Evolutionary conservation across 1,140 invertebrate genomes (phyloP), one percentile per base, ranked within the genome.

Genomic region (Globodera rostochiensis): DNA sequence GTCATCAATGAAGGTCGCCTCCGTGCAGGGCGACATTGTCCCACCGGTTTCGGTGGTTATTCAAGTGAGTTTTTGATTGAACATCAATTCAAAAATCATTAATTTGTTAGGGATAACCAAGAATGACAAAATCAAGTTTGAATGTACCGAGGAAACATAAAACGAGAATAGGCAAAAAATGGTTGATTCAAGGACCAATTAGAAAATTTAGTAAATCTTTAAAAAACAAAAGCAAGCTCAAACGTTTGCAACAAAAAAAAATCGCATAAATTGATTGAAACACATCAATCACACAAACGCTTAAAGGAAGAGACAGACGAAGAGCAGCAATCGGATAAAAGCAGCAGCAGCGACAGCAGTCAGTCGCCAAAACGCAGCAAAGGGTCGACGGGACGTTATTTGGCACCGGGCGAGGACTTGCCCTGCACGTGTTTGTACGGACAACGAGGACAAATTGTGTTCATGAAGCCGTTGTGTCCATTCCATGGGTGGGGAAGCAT

Each of bases 381-480:
- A 19, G 53, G n/a, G 6, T 60, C 50, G n/a, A 50, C 15, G 19
- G 77, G 70, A 13, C 53, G 64, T 19, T 89, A 89, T 73, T 80
- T 89, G 77, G 84, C 88, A 49, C 88, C 88, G 66, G 86, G 84
- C 6, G 86, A 81, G 77, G 88, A 89, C n/a, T 71, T 89, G 46
- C 88, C 88, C 4, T 89, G 88, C 75, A 83, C 88, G 25, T 89
- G 88, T 66, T 76, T 86, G 67, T 89, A 88, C 73, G 81, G 90
- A 74, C 80, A 77, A 6, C 75, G 71, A 19, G 88, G 88, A 5
- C 57, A 82, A 7, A 88, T 89, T 45, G 83, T 81, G n/a, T 78
- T 82, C 19, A 89, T 89, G 88, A 90, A 86, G 60, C 87, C 85
- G 13, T 70, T 89, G 36, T 89, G 88, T 81, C 88, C 88, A 21